These are phyloP conservation scores for Mya arenaria DNA, from an alignment of 1,140 invertebrate species.

Conservation along the genomic window DNA sequence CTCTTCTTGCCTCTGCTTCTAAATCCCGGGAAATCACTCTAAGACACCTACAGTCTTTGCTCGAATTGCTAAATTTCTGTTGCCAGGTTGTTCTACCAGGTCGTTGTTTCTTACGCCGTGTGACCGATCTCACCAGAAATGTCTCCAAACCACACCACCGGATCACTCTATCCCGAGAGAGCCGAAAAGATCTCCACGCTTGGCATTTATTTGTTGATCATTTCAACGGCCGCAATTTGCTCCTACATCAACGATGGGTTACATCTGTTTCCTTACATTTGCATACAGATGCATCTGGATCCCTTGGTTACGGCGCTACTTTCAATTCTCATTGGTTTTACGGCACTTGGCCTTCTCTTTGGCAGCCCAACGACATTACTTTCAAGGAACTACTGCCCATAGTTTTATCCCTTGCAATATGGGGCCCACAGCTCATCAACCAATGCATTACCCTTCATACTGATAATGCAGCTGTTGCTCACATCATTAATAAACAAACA, in stretches of 20 bases:
- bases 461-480: slow-evolving; percentile 48
- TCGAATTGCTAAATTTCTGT: slow-evolving; percentile 49
- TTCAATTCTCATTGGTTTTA: slow-evolving; percentile 32
- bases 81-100: slow-evolving; percentile 44
- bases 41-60: slow-evolving; percentile 47
- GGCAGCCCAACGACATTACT: slow-evolving; percentile 4
- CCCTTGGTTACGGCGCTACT: slow-evolving; percentile 12
- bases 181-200: slow-evolving; percentile 5
- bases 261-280: slow-evolving; percentile 13
- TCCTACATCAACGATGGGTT: slow-evolving; percentile 26
- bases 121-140: slow-evolving; percentile 44
- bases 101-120: slow-evolving; percentile 41
- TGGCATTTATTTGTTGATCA: slow-evolving; percentile 31
- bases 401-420: slow-evolving; percentile 43
- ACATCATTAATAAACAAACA: slow-evolving; percentile 52
- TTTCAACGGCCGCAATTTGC: slow-evolving; percentile 50
- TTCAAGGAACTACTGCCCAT: slow-evolving; percentile 52
- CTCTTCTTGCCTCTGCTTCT: not conserved
- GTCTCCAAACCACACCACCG: slow-evolving; percentile 48
- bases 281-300: slow-evolving; percentile 34
- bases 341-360: slow-evolving; percentile 3
- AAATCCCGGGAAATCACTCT: slow-evolving; percentile 1
- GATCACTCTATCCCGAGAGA: slow-evolving; percentile 38
- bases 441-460: slow-evolving; percentile 28
- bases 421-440: slow-evolving; percentile 31